These are phyloP conservation scores for Stegophylla sp. DNA, from an alignment of 2,888 invertebrate species.

Conservation along the genomic window DNA sequence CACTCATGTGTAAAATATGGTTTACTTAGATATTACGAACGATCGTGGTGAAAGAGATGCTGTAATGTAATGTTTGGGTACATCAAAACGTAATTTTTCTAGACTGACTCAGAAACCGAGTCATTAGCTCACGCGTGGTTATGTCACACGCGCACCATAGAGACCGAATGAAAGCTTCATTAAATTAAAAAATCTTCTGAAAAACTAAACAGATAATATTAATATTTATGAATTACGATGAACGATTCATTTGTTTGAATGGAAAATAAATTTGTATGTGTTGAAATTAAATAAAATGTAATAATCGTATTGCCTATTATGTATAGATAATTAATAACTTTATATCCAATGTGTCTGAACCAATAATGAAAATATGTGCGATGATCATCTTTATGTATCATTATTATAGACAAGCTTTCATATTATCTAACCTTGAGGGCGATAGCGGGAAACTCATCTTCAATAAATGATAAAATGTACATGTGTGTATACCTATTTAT, in stretches of 20 bases:
- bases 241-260: not conserved
- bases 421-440: not conserved
- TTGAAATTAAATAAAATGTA: not conserved
- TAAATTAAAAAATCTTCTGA: not conserved
- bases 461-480: constrained; percentile 7
- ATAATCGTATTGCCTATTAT: not conserved
- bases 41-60: constrained; percentile 53
- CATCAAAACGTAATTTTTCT: constrained; percentile 48
- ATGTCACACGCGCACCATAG: constrained; percentile 35
- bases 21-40: constrained; percentile 47
- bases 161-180: not conserved
- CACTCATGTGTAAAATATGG: constrained; percentile 38
- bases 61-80: constrained; percentile 38
- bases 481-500: not conserved
- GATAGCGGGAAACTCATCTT: not conserved
- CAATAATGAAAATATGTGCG: not conserved
- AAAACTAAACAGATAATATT: not conserved
- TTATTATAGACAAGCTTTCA: not conserved
- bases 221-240: not conserved
- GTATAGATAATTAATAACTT: not conserved
- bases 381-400: not conserved
- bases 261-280: not conserved
- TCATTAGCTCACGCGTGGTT: constrained; percentile 23
- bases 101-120: constrained; percentile 19
- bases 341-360: not conserved